phyloP scores from a whole-genome alignment of 2,888 invertebrate species.

The Thereva unica region DNA sequence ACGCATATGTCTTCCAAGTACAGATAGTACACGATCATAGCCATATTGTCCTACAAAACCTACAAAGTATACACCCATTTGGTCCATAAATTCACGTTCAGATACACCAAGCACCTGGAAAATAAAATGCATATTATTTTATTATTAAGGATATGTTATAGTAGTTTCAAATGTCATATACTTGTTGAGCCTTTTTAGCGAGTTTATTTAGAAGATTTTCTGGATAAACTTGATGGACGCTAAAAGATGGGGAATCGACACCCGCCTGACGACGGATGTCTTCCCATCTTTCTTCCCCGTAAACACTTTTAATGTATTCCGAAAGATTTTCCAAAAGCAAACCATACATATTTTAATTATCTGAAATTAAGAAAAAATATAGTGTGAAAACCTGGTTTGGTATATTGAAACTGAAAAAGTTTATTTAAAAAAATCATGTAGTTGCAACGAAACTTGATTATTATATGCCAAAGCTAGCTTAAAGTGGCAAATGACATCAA shows the following conservation, averaged over 20 bases:
- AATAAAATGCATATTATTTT: slow-evolving; percentile 16
- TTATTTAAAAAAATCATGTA: too few species aligned
- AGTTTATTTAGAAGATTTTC: slow-evolving; percentile 85
- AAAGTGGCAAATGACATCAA: too few species aligned
- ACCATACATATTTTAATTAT: slow-evolving; percentile 78
- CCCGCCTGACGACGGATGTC: slow-evolving; percentile 82
- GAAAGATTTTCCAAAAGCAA: slow-evolving; percentile 91
- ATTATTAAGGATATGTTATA: neutral
- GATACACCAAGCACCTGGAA: slow-evolving; percentile 81
- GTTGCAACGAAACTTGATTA: too few species aligned
- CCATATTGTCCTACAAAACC: slow-evolving; percentile 93
- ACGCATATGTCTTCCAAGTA: slow-evolving; percentile 89
- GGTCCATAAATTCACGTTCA: slow-evolving; percentile 88
- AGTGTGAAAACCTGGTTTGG: too few species aligned
- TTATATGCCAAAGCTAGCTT: too few species aligned
- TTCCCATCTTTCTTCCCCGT: slow-evolving; percentile 94
- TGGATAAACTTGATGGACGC: slow-evolving; percentile 91
- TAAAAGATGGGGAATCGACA: slow-evolving; percentile 86
- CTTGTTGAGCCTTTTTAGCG: slow-evolving; percentile 85
- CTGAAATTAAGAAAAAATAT: slow-evolving; percentile 1
- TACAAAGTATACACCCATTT: slow-evolving; percentile 93
- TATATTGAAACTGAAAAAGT: too few species aligned
- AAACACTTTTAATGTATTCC: slow-evolving; percentile 88
- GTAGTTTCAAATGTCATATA: slow-evolving; percentile 51
- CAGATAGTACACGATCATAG: slow-evolving; percentile 88